phyloP scores from a whole-genome alignment of 2,797 vertebrate genomes.

The Brachyalestes nurse region DNA sequence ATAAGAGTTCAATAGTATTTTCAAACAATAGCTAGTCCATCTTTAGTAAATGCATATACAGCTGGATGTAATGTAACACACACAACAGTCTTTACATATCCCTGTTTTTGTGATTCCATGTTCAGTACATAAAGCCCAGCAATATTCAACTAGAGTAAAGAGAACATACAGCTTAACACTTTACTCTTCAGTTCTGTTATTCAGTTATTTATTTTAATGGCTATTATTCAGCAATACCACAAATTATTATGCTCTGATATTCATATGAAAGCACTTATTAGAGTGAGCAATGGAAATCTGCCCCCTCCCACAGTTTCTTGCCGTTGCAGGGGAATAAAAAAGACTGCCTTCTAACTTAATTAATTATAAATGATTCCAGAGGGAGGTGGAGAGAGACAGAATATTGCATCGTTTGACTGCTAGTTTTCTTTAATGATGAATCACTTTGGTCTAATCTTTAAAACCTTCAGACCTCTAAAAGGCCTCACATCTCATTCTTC shows the following conservation, averaged over 20 bases:
- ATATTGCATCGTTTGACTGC: no score
- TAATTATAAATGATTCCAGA: not conserved
- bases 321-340: not conserved
- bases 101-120: no score
- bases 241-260: not conserved
- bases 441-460: no score
- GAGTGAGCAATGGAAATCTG: not conserved
- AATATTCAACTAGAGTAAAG: no score
- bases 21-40: no score
- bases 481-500: constrained; percentile 58
- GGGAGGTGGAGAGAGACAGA: not conserved
- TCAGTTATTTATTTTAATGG: not conserved
- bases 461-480: constrained; percentile 60
- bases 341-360: not conserved
- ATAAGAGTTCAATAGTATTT: no score
- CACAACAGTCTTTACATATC: no score
- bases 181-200: not conserved
- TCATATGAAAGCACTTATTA: not conserved
- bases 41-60: no score
- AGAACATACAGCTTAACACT: not conserved
- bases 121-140: no score
- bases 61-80: no score
- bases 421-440: not conserved
- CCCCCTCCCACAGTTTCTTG: not conserved
- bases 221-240: not conserved